Percentiles rank a stretch among this genome's conserved stretches.
Evolutionary conservation across 2,888 invertebrate species (phyloP).

Genomic region (Electrophaes corylata): DNA sequence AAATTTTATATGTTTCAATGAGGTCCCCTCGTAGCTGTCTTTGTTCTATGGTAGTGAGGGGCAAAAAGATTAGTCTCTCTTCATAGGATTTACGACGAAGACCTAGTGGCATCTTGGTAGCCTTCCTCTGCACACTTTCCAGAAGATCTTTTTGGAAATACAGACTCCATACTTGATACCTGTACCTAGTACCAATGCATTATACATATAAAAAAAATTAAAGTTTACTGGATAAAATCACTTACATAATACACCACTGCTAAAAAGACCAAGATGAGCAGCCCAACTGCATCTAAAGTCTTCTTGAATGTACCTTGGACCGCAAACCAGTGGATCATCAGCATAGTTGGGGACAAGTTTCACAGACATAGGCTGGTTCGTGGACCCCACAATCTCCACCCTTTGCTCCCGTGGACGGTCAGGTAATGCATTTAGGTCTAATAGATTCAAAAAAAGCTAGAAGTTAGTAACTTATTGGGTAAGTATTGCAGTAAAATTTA

Average conservation of each 20-base stretch:
- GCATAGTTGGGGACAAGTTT: slow-evolving; percentile 87
- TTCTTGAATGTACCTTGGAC: slow-evolving; percentile 88
- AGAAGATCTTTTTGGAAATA: no score
- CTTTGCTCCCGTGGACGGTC: slow-evolving; percentile 84
- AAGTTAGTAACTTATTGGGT: not conserved
- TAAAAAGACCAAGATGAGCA: slow-evolving; percentile 85
- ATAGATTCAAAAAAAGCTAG: slow-evolving; percentile 33
- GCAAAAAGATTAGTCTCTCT: no score
- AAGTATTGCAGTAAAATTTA: no score
- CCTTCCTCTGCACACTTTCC: no score
- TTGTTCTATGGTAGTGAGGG: no score
- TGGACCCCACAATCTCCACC: slow-evolving; percentile 86
- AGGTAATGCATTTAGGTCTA: slow-evolving; percentile 89
- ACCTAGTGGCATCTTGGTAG: no score
- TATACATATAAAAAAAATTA: no score
- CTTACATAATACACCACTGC: slow-evolving; percentile 90
- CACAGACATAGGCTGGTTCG: slow-evolving; percentile 84
- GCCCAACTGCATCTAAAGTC: slow-evolving; percentile 87
- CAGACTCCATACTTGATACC: no score
- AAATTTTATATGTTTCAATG: not conserved
- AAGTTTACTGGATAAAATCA: no score
- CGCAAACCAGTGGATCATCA: slow-evolving; percentile 89
- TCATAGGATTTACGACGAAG: no score
- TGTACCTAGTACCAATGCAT: no score
- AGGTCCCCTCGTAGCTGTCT: no score